Conservation (phyloP, 2,113 vertebrate species). For the Silurus asotus region DNA sequence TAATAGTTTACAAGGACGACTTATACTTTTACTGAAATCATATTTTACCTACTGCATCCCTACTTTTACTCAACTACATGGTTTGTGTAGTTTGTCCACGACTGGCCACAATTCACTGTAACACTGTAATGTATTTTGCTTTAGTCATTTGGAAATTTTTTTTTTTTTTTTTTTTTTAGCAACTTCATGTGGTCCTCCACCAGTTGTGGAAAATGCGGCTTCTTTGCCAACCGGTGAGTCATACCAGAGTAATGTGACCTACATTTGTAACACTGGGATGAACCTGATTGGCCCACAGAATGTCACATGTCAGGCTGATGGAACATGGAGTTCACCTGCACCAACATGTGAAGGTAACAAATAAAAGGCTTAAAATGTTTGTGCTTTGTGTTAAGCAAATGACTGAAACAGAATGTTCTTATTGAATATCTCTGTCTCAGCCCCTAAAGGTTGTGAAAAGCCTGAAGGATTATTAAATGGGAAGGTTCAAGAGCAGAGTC, state of each 20-base stretch:
- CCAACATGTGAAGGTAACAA: slow-evolving; percentile 81
- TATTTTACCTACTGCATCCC: too few relatives aligned
- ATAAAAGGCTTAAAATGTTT: not conserved
- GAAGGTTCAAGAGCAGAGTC: slow-evolving; percentile 74
- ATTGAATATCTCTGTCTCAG: slow-evolving; percentile 46
- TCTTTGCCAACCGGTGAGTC: slow-evolving; percentile 68
- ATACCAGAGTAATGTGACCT: slow-evolving; percentile 79
- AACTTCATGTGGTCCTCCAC: slow-evolving; percentile 82
- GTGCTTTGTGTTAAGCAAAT: not conserved
- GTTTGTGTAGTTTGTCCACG: too few relatives aligned
- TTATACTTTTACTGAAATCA: too few relatives aligned
- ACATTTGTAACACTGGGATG: slow-evolving; percentile 81
- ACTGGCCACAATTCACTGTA: not conserved
- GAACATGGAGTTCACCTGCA: slow-evolving; percentile 83
- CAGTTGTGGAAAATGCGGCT: slow-evolving; percentile 80
- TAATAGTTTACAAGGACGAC: too few relatives aligned
- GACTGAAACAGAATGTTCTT: not conserved
- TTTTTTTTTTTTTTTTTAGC: slow-evolving; percentile 47
- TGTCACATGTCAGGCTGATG: slow-evolving; percentile 79
- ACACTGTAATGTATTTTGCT: not conserved
- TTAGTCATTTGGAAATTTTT: not conserved
- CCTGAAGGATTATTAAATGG: slow-evolving; percentile 76
- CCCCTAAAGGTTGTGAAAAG: slow-evolving; percentile 70
- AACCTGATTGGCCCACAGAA: slow-evolving; percentile 76
- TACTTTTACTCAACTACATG: too few relatives aligned